phyloP scores from a whole-genome alignment of 2,113 vertebrate species.

The Gulo gulo region DNA sequence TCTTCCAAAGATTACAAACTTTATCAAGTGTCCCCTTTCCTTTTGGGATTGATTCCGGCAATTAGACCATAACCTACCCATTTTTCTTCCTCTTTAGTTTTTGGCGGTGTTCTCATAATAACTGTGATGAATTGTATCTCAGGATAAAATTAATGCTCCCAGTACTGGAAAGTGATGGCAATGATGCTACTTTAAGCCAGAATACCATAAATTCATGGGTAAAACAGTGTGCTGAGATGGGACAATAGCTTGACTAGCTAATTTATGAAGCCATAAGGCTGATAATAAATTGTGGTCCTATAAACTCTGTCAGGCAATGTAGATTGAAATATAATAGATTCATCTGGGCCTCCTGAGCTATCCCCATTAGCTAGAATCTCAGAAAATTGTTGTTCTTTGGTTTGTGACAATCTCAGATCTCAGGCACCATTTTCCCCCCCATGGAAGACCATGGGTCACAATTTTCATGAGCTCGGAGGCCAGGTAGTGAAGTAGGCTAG shows the following conservation, averaged over 20 bases:
- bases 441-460: fast-evolving
- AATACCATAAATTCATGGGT: background rate
- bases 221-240: background rate
- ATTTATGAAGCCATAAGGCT: conserved; percentile 49
- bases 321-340: background rate
- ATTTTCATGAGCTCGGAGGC: background rate
- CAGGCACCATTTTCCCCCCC: fast-evolving
- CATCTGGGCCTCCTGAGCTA: background rate
- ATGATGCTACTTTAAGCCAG: background rate
- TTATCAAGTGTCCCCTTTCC: background rate
- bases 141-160: background rate
- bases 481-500: background rate
- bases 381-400: fast-evolving
- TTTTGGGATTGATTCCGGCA: conserved; percentile 5
- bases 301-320: background rate
- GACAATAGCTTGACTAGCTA: background rate
- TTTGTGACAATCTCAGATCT: background rate
- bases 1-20: background rate
- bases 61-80: background rate
- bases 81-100: background rate
- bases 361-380: background rate
- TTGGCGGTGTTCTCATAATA: background rate
- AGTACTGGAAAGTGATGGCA: background rate
- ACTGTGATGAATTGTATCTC: conserved; percentile 40
- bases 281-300: conserved; percentile 19